These are phyloP conservation scores for Pionites leucogaster DNA, from an alignment of 2,113 vertebrate species.

Conservation along the genomic window DNA sequence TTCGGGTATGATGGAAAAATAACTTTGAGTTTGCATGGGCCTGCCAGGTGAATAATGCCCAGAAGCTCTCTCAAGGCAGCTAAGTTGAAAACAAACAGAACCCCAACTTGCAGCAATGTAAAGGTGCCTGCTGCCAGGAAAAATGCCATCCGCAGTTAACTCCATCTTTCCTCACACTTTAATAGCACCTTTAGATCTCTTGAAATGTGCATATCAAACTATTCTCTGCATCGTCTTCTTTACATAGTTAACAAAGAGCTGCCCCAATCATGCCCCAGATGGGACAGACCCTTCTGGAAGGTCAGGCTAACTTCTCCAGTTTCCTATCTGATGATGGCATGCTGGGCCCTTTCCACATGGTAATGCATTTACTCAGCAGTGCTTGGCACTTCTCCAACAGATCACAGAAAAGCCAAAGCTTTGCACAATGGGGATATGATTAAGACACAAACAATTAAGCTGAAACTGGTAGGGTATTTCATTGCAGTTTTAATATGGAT, in stretches of 20 bases:
- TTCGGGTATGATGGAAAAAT: neutral
- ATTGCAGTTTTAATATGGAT: neutral
- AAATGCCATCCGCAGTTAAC: neutral
- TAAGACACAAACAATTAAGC: neutral
- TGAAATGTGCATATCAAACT: neutral
- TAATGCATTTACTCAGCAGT: neutral
- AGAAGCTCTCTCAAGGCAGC: neutral
- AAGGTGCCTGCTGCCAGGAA: neutral
- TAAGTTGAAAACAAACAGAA: neutral
- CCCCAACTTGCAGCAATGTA: neutral
- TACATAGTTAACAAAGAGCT: neutral
- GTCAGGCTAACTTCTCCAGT: neutral
- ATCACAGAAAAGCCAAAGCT: neutral
- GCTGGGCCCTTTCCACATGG: neutral
- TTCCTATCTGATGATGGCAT: neutral
- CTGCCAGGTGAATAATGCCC: neutral
- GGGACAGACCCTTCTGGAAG: neutral
- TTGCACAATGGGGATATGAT: neutral
- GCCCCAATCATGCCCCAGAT: too few species aligned
- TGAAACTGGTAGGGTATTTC: neutral
- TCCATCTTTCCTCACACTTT: neutral
- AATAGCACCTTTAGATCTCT: neutral
- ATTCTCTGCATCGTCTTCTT: neutral
- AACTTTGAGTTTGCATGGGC: neutral
- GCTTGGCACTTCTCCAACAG: neutral